Conservation (phyloP, 2,113 vertebrate species). For the Calyptommatus sinebrachiatus region DNA sequence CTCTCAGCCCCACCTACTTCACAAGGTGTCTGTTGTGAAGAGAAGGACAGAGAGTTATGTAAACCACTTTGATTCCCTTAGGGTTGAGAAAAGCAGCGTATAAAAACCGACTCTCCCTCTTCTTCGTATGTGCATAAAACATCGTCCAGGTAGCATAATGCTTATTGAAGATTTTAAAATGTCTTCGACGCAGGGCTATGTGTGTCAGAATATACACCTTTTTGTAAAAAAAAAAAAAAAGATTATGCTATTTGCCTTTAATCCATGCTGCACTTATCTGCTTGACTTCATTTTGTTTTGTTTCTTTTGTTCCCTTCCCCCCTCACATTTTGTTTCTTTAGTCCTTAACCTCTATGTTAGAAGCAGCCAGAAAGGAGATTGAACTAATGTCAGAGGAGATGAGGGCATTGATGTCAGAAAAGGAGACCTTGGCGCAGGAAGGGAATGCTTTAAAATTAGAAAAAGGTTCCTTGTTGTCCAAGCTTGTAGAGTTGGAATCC, state of each 20-base stretch:
- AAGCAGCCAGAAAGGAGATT: slow-evolving; percentile 85
- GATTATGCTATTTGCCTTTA: slow-evolving; percentile 46
- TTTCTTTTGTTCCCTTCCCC: slow-evolving; percentile 73
- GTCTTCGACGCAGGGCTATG: background rate
- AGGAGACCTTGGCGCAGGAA: slow-evolving; percentile 79
- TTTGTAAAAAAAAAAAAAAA: slow-evolving; percentile 2
- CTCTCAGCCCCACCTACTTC: no score
- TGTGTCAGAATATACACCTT: slow-evolving; percentile 48
- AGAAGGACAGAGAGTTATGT: no score
- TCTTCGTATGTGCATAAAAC: no score
- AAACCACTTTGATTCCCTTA: no score
- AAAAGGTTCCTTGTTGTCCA: slow-evolving; percentile 75
- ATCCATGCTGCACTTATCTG: slow-evolving; percentile 67
- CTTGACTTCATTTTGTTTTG: slow-evolving; percentile 75
- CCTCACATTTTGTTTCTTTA: slow-evolving; percentile 80
- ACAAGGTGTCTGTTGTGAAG: no score
- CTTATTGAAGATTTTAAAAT: background rate
- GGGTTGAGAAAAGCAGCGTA: no score
- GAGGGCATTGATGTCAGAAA: slow-evolving; percentile 83
- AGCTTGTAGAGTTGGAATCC: slow-evolving; percentile 74
- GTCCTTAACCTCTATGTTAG: slow-evolving; percentile 92
- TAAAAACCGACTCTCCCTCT: no score
- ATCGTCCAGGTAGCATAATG: no score
- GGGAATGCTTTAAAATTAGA: slow-evolving; percentile 75
- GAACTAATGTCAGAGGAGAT: slow-evolving; percentile 86